Conservation (phyloP, 1,140 invertebrate genomes). For the Drosophila funebris region DNA sequence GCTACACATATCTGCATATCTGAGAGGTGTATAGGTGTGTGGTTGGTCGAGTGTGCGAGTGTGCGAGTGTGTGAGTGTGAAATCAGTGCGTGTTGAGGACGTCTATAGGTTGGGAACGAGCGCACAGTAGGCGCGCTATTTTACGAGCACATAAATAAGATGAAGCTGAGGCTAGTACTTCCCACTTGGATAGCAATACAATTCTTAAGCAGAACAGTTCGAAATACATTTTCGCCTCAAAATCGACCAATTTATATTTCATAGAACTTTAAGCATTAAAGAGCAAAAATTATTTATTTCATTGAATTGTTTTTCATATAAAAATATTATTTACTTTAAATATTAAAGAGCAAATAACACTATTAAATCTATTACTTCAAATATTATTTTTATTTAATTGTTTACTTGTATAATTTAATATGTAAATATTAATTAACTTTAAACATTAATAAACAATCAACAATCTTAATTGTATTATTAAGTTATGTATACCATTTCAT, state of each 20-base stretch:
- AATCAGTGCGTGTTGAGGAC: slow-evolving; percentile 72
- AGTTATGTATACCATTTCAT: neutral
- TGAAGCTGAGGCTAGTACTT: slow-evolving; percentile 30
- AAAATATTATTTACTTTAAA: no score
- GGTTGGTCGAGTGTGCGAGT: neutral
- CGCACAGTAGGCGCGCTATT: slow-evolving; percentile 67
- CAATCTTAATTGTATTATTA: neutral
- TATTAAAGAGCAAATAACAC: no score
- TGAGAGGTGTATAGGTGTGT: neutral
- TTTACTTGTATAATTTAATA: no score
- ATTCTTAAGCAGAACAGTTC: neutral
- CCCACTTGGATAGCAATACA: slow-evolving; percentile 11
- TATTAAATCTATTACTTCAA: no score
- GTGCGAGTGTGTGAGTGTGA: slow-evolving; percentile 44
- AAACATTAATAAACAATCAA: no score
- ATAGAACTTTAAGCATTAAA: neutral
- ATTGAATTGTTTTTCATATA: no score
- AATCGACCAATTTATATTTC: neutral
- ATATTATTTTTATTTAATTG: no score
- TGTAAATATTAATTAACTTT: no score
- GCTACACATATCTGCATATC: neutral
- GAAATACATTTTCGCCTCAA: neutral
- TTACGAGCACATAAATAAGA: slow-evolving; percentile 75
- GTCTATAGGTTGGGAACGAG: slow-evolving; percentile 39
- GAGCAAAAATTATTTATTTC: neutral